Evolutionary conservation across 2,113 vertebrate species (phyloP), one percentile per base, ranked within the genome.

Genomic region (Telmatochromis brachygnathus): DNA sequence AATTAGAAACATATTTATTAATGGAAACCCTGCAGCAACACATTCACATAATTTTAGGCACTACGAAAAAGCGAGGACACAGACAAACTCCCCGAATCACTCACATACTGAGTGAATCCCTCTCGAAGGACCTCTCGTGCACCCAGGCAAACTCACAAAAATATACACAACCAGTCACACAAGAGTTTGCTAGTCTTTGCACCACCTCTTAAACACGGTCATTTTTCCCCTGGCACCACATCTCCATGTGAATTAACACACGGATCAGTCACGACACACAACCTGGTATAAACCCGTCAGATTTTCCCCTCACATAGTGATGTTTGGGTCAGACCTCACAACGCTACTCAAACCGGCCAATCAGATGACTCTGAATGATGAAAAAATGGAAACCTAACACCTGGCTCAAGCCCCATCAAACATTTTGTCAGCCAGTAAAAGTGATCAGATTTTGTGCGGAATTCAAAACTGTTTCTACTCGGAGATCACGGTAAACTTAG

Each of bases 171-270:
- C 28, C 45, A 89, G 15, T 42, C 84, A 90, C 49, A 80, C 55
- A 89, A 65, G 82, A 37, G 51, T 83, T 92, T 90, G 62, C 53
- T 73, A 33, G 68, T 86, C 88, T 88, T 92, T 88, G 87, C 88
- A 87, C 82, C 90, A 93, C 91, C 94, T 95, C 93, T 94, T 96
- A 93, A 94, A 95, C 94, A 94, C 88, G 3, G 39, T 81, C 42
- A 87, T 89, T 93, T 93, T 91, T 90, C 88, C 85, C 86, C 82
- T 93, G 88, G 79, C 91, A 89, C 88, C 89, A 82, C 93, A 79
- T 89, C 91, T 82, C 42, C 39, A 68, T 86, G 92, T 92, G 90
- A 93, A 90, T 93, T 94, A 94, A 88, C 93, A 91, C 92, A 82
- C n/a, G 39, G 87, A 83, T 92, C 87, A 86, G 91, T 93, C 90